Conservation (phyloP, 1,140 invertebrate species). For the Lordiphosa mommai region DNA sequence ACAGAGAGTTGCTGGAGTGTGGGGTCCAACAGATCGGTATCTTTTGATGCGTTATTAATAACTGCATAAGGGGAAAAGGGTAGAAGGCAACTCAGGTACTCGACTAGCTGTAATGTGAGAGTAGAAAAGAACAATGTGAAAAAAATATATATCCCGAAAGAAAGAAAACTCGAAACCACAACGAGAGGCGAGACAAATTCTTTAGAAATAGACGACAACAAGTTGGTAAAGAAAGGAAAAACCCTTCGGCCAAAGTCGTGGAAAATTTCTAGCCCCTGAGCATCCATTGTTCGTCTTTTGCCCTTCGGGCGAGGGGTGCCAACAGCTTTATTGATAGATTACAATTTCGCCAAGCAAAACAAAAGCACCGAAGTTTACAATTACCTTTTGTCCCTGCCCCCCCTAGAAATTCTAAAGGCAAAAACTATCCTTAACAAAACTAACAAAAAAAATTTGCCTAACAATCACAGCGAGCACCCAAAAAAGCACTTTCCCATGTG, state of each 20-base stretch:
- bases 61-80: constrained; percentile 39
- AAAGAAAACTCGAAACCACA: constrained; percentile 60
- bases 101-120: constrained; percentile 49
- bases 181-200: constrained; percentile 24
- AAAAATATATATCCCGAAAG: constrained; percentile 5
- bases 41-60: constrained; percentile 73
- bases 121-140: constrained; percentile 2
- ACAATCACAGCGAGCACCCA: constrained; percentile 65
- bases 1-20: constrained; percentile 5
- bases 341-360: constrained; percentile 49
- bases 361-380: constrained; percentile 52
- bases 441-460: constrained; percentile 48
- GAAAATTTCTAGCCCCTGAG: constrained; percentile 32
- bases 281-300: constrained; percentile 5
- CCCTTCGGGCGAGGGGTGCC: constrained; percentile 21
- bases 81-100: constrained; percentile 5
- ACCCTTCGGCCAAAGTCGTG: constrained; percentile 40
- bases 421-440: background rate
- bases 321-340: constrained; percentile 67
- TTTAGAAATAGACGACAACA: constrained; percentile 41
- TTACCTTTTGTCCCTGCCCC: constrained; percentile 51
- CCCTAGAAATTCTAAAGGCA: constrained; percentile 13
- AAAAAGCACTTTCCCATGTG: constrained; percentile 57
- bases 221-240: constrained; percentile 26
- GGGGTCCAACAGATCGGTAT: constrained; percentile 56